Percentiles rank a stretch among this genome's conserved stretches.
Conservation (phyloP, 2,797 vertebrate species). For the Margarornis squamiger region DNA sequence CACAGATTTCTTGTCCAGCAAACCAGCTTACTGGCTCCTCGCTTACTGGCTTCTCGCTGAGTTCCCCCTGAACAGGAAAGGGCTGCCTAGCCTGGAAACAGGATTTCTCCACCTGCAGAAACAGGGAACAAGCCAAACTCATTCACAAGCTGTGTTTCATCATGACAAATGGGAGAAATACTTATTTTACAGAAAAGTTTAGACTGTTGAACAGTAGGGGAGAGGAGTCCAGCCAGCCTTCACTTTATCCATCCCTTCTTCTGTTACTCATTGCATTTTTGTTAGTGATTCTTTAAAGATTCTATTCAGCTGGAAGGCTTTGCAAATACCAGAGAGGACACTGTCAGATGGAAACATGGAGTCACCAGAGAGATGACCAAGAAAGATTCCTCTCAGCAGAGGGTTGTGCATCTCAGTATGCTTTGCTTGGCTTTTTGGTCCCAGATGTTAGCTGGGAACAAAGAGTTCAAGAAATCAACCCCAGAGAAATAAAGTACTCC, state of each 20-base stretch:
- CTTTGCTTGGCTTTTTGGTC: not conserved
- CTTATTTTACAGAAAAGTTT: not conserved
- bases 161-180: not conserved
- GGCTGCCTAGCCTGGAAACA: not conserved
- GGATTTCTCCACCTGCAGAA: conserved; percentile 11
- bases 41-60: not conserved
- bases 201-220: not conserved
- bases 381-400: not conserved
- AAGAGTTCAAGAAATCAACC: not conserved
- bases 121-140: not conserved
- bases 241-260: not conserved
- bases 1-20: not conserved
- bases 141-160: not conserved
- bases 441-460: not conserved
- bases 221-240: not conserved
- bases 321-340: not conserved
- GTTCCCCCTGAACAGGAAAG: not conserved
- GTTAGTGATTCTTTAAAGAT: not conserved
- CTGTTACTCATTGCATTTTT: not conserved
- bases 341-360: not conserved
- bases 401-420: not conserved
- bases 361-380: not conserved
- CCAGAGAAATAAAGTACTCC: not conserved
- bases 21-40: not conserved
- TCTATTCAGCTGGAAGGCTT: not conserved